Conservation (phyloP, 2,113 vertebrate genomes). For the Tretioscincus oriximinensis region DNA sequence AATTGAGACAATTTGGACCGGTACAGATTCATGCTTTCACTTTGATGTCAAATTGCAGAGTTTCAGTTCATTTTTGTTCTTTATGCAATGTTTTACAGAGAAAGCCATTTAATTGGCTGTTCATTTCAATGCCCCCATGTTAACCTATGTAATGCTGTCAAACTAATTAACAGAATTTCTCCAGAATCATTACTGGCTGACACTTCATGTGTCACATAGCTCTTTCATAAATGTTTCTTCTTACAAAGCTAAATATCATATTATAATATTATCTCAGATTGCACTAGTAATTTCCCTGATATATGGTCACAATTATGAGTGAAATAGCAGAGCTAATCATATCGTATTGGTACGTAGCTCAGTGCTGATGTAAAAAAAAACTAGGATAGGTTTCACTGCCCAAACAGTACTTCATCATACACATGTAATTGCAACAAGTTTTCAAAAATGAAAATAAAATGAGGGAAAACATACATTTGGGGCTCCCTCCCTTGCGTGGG, state of each 20-base stretch:
- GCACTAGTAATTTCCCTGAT: not conserved
- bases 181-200: constrained; percentile 30
- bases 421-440: not conserved
- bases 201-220: not conserved
- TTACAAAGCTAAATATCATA: constrained; percentile 9
- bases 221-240: not conserved
- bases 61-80: constrained; percentile 3
- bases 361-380: too few species aligned
- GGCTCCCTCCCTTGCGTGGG: not conserved
- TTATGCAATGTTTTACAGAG: constrained; percentile 28
- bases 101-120: not conserved
- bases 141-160: constrained; percentile 31
- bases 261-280: constrained; percentile 6
- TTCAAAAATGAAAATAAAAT: not conserved
- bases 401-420: not conserved
- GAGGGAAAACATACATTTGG: not conserved
- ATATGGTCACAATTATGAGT: not conserved
- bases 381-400: not conserved
- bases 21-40: constrained; percentile 43
- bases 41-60: constrained; percentile 44
- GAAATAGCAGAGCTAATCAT: not conserved
- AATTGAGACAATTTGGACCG: constrained; percentile 35
- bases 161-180: constrained; percentile 35
- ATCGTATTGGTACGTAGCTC: not conserved
- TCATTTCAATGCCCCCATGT: constrained; percentile 18